phyloP scores from a whole-genome alignment of 2,113 vertebrate species.

The Chlamydotis undulata region DNA sequence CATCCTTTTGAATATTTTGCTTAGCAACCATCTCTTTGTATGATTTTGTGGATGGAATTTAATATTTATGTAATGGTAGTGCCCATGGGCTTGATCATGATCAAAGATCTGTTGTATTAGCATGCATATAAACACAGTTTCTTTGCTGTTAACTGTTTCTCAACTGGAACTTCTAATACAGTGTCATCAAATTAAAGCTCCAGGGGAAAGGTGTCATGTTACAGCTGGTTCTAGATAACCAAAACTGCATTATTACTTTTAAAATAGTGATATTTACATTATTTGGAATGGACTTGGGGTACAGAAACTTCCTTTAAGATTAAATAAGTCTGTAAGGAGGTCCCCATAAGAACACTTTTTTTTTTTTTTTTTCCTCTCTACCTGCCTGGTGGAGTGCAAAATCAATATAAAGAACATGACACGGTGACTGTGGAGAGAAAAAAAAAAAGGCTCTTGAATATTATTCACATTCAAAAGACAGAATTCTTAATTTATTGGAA shows the following conservation, averaged over 20 bases:
- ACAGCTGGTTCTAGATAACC: slow-evolving; percentile 37
- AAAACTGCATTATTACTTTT: slow-evolving; percentile 40
- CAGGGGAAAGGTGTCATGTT: slow-evolving; percentile 3
- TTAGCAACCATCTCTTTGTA: not conserved
- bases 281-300: slow-evolving; percentile 28
- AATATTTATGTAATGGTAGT: not conserved
- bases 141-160: slow-evolving; percentile 25
- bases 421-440: not conserved
- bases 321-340: slow-evolving; percentile 51
- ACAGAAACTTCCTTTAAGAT: slow-evolving; percentile 43
- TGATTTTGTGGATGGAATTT: not conserved
- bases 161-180: slow-evolving; percentile 29
- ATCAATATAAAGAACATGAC: not conserved
- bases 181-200: slow-evolving; percentile 36
- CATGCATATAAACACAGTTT: not conserved
- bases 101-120: slow-evolving; percentile 5
- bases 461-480: not conserved
- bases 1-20: not conserved
- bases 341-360: slow-evolving; percentile 2
- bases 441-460: not conserved
- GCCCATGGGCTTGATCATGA: not conserved
- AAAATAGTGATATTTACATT: slow-evolving; percentile 42
- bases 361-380: not conserved
- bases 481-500: not conserved
- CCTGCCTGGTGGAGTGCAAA: not conserved